Evolutionary conservation across 2,888 invertebrate genomes (phyloP), one percentile per base, ranked within the genome.

Genomic region (Dynastes hyllus): DNA sequence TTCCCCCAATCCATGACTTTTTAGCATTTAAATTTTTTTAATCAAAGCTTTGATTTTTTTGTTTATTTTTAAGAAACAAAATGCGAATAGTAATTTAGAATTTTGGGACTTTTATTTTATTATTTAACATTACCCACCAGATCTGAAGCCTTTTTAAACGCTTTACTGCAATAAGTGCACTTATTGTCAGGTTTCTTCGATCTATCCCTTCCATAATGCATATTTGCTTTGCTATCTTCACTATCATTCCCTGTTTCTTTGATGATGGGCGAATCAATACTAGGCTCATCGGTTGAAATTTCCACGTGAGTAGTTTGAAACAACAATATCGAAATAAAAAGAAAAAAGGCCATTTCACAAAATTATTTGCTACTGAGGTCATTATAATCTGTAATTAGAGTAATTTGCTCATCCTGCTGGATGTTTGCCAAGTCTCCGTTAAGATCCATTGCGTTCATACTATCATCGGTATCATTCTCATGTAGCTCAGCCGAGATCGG

Each of bases 101-200:
- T 37, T 37, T 5, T 37, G 0, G 0, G 5, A 4, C 32, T 45
- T 45, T 45, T 8, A 8, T 11, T 45, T 45, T 45, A 37, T 37
- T 5, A 37, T 55, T 13, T 67, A 40, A 45, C 27, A 55, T 58
- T 58, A 58, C 69, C 84, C 82, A 88, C 88, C 66, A 94, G 89
- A 88, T 94, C 94, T 76, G 93, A 93, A 0, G 92, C 92, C 85
- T 94, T 94, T 82, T 92, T 92, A 85, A 94, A 94, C 79, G 90
- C 91, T 86, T 94, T 94, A 13, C 89, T 88, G 86, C 94, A 94
- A 83, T 87, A 91, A 78, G 88, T 88, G 88, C 93, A 90, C 86
- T 89, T 82, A 87, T 92, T 89, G 9, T 78, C 70, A 13, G 85
- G 89, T 83, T 86, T 91, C 87, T 75, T 87, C 85, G 75, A 87